Evolutionary conservation across 1,140 invertebrate species (phyloP), one percentile per base, ranked within the genome.

Genomic region (Caenorhabditis brenneri): DNA sequence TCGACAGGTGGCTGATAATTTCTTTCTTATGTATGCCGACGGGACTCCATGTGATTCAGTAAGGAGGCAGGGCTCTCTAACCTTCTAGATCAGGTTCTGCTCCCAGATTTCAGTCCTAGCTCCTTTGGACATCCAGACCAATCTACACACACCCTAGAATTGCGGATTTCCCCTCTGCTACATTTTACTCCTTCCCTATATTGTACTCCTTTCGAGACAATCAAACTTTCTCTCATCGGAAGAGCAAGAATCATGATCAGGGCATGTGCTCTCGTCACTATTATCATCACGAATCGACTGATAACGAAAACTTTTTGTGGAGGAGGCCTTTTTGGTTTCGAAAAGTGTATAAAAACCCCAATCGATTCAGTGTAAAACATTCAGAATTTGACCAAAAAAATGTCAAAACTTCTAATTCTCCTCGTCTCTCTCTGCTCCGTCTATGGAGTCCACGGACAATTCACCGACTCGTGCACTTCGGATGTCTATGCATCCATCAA

Each of bases 171-270:
- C 16, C n/a, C n/a, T n/a, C 16, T 29, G 36, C 60, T 65, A 65
- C 60, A 65, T 3, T 65, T 65, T 65, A 65, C 36, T 42, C 65
- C 0, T 74, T 27, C 58, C 7, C 65, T 74, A 42, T 42, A 42
- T 36, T 19, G 33, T 65, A 65, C 33, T 36, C 60, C 12, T 36
- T 65, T 65, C 60, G 19, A 33, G 60, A 65, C 33, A 65, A 65
- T 65, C 65, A 42, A 42, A 27, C 53, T 55, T 24, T 22, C n/a
- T 16, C 49, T 19, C 22, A 10, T n/a, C 22, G 7, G 5, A 74
- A 74, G 65, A 74, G 65, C 65, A 74, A 74, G 36, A 74, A 74
- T 42, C 65, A 46, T 24, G 65, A 74, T 39, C 65, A 65, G 36
- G 31, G 24, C 60, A 65, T 36, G 36, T 36, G 22, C 24, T 33